Conservation (phyloP, 2,113 vertebrate genomes). For the Nycticorax nycticorax region DNA sequence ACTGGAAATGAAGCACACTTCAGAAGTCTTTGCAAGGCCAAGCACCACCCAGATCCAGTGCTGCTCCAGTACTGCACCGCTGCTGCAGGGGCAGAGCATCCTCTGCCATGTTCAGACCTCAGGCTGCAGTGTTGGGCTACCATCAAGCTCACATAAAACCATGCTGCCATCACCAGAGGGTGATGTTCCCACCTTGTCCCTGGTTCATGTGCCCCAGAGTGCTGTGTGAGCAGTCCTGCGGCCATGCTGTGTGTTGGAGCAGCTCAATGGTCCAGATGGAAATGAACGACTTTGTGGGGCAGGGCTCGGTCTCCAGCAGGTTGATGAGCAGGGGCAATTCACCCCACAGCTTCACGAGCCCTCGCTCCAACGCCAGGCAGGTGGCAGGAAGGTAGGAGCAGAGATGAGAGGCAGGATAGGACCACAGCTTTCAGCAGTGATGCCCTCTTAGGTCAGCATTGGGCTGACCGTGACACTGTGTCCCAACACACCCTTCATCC, state of each 20-base stretch:
- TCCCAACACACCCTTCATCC: not conserved
- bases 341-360: not conserved
- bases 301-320: not conserved
- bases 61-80: not conserved
- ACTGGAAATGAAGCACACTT: not conserved
- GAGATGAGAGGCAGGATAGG: not conserved
- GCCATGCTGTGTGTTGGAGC: rapidly evolving
- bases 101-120: not conserved
- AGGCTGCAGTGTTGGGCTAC: not conserved
- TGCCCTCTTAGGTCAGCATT: not conserved
- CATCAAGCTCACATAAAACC: not conserved
- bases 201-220: not conserved
- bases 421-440: not conserved
- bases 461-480: not conserved
- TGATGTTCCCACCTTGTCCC: not conserved
- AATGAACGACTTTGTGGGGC: not conserved
- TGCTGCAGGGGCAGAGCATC: not conserved
- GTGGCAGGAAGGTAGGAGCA: not conserved
- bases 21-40: not conserved
- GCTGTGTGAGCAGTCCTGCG: not conserved
- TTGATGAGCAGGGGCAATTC: not conserved
- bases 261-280: not conserved
- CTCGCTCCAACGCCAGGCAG: not conserved
- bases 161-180: not conserved
- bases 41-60: not conserved